These are phyloP conservation scores for Electrona antarctica DNA, from an alignment of 2,113 vertebrate genomes.

Conservation along the genomic window DNA sequence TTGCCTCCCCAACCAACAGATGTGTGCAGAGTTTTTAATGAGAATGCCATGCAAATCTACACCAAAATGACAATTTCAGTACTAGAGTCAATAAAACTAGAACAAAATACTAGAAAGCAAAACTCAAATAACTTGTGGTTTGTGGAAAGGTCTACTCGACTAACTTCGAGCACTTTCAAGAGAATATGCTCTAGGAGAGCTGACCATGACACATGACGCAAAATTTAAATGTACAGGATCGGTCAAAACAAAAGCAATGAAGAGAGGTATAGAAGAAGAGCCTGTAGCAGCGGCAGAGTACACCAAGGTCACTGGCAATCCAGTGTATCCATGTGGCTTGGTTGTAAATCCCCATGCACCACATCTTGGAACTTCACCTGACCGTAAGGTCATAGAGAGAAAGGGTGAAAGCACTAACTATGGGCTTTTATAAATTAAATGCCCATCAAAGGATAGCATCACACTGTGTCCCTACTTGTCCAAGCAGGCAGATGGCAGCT, in stretches of 20 bases:
- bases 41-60: background rate
- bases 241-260: conserved; percentile 5
- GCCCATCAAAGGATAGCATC: no score
- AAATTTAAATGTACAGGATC: background rate
- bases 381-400: conserved; percentile 4
- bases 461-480: no score
- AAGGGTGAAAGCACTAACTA: background rate
- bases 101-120: background rate
- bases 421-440: no score
- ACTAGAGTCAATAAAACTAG: background rate
- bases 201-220: background rate
- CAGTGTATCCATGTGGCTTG: background rate
- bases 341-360: conserved; percentile 18
- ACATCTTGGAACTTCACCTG: conserved; percentile 6
- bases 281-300: background rate
- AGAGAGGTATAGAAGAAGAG: background rate
- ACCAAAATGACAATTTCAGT: background rate
- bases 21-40: background rate
- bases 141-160: background rate
- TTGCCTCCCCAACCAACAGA: background rate
- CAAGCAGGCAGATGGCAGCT: no score
- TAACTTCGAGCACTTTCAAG: background rate
- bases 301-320: background rate
- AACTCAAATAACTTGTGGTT: background rate
- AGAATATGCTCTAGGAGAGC: conserved; percentile 12